Percentiles rank a stretch among this genome's conserved stretches.
These are phyloP conservation scores for Tenualosa thibaudeaui DNA, from an alignment of 2,797 vertebrate genomes.

Conservation along the genomic window DNA sequence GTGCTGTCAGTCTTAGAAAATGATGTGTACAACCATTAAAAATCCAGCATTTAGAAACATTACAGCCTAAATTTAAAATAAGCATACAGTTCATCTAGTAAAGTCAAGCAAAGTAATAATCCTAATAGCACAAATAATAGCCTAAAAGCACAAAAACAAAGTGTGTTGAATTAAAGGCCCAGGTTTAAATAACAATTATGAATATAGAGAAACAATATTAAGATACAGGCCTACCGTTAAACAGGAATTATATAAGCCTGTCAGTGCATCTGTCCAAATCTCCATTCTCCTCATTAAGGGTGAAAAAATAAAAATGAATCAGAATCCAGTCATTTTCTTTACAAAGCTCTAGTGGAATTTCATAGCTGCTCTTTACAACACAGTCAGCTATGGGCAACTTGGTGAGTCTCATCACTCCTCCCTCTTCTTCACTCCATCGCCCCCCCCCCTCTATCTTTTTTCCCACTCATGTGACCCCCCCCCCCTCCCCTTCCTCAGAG, in stretches of 20 bases:
- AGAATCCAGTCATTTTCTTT: neutral
- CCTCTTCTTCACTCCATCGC: neutral
- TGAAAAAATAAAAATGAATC: neutral
- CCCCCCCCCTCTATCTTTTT: neutral
- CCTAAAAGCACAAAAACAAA: neutral
- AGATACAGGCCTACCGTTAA: neutral
- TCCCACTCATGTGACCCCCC: neutral
- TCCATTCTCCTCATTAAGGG: neutral
- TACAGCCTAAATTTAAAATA: neutral
- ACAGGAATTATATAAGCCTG: conserved; percentile 9
- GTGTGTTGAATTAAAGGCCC: neutral
- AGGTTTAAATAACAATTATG: neutral
- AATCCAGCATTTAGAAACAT: neutral
- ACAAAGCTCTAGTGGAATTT: neutral
- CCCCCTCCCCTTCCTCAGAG: neutral
- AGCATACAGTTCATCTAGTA: neutral
- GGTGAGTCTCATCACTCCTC: neutral
- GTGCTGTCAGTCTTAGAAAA: neutral
- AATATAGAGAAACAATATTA: neutral
- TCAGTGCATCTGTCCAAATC: neutral
- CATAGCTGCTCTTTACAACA: neutral
- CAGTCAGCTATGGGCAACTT: neutral
- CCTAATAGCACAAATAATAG: too few relatives aligned
- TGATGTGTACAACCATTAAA: neutral
- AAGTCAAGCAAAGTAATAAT: neutral